Percentiles rank a stretch among this genome's conserved stretches.
Conservation (phyloP, 2,888 invertebrate species). For the Heteromyza rotundicornis region DNA sequence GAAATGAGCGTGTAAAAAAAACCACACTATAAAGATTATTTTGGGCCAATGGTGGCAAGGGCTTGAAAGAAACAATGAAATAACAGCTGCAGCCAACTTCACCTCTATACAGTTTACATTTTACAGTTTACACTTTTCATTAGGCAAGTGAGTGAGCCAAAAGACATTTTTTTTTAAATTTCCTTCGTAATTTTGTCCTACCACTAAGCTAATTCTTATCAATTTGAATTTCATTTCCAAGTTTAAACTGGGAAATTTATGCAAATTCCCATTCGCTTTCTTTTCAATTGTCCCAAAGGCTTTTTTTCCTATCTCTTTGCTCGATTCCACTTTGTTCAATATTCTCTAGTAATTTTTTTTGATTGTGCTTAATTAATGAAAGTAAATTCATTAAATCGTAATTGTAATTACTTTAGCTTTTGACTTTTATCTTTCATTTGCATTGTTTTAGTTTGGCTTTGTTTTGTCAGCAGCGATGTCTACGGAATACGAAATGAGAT, state of each 20-base stretch:
- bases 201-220: too few species aligned
- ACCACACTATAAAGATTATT: constrained; percentile 2
- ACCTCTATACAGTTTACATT: neutral
- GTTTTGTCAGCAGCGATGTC: too few species aligned
- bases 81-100: neutral
- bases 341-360: constrained; percentile 21
- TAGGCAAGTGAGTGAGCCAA: too few species aligned
- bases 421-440: too few species aligned
- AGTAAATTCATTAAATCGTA: constrained; percentile 59
- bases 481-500: neutral
- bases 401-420: constrained; percentile 19
- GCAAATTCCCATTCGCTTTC: constrained; percentile 38
- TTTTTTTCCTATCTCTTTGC: neutral
- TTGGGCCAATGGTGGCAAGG: too few species aligned
- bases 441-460: neutral
- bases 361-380: constrained; percentile 56
- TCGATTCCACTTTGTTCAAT: neutral
- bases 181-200: neutral
- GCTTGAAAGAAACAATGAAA: neutral
- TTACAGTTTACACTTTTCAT: too few species aligned
- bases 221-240: neutral
- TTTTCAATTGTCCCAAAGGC: constrained; percentile 39
- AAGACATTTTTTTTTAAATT: too few species aligned
- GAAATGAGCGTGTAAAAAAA: too few species aligned
- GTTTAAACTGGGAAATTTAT: constrained; percentile 22